Evolutionary conservation across 2,888 invertebrate genomes (phyloP), one percentile per base, ranked within the genome.

Genomic region (Chrysolina americana): DNA sequence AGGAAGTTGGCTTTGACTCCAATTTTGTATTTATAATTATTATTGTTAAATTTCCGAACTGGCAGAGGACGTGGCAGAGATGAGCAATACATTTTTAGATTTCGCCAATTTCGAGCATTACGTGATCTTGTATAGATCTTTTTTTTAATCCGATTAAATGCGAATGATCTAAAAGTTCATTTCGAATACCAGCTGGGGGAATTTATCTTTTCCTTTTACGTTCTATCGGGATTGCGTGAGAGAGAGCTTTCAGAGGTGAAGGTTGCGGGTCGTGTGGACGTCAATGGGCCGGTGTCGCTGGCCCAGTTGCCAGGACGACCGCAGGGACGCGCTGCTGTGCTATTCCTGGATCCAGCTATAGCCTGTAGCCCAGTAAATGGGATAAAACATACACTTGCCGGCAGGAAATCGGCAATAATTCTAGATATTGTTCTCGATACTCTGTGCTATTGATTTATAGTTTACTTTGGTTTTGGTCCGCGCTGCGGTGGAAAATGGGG

Each of bases 241-340:
- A 68, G 59, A 59, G 70, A 64, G 62, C 65, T n/a, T 64, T 79
- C 82, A 84, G 85, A 86, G 86, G 84, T 84, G 84, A 85, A 83
- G 81, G 81, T 83, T 76, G 74, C 63, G 63, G 72, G 71, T 72
- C 83, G 81, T 82, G 75, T 77, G 76, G 76, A 84, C 84, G 85
- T 85, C 85, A 84, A 85, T 84, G 84, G 83, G 85, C 81, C 81
- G 73, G 77, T 66, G 75, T 75, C 78, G 80, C 72, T 74, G 77
- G 74, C 75, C 75, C 76, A 81, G 84, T 84, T 84, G 82, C 82
- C 82, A 82, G 82, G 83, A 83, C 84, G 82, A 84, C 85, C 81
- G 81, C 83, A 76, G 78, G 79, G 77, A 78, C 78, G 74, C 76
- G 71, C 73, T 73, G 70, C 68, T 63, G 78, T 78, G 73, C 81